Evolutionary conservation across 2,797 vertebrate genomes (phyloP), one percentile per base, ranked within the genome.

Genomic region (Alauda arvensis): DNA sequence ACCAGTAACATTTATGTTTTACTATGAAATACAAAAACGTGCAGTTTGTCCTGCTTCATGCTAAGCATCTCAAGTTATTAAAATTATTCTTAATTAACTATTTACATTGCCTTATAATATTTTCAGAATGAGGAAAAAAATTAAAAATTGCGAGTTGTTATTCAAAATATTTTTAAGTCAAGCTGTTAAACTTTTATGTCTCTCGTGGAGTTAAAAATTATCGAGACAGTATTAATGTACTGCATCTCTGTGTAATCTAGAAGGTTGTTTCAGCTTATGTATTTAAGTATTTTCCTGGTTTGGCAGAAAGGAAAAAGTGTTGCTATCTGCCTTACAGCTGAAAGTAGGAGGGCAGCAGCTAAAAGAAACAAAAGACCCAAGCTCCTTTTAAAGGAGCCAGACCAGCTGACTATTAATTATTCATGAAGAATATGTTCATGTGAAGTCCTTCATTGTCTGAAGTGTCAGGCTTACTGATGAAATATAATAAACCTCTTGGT

Each of bases 371-470:
- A 52, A 88, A 61, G 31, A 85, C n/a, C 31, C 25, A 77, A 79
- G 34, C 28, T 79, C 42, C 25, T 86, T 77, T 67, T 45, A 39
- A 68, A 88, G 43, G 46, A 72, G 24, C 34, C 25, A 31, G 17
- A n/a, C 19, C 62, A 68, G 60, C 74, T 81, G 78, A 70, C 42
- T 76, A 74, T 93, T 94, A 67, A 89, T 85, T 85, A 93, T 93
- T 86, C 57, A 85, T 82, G 77, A 68, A 52, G 62, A 71, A 70
- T 77, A 48, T 19, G 24, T 79, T 84, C 68, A 53, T 59, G 61
- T 77, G 71, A 68, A 92, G 71, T 74, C 83, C 75, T 93, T 84
- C 78, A 45, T 77, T 88, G 59, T 86, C 71, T 89, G 86, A 86
- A 88, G 51, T 91, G 78, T 92, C 89, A 92, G 88, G 31, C 69